These are phyloP conservation scores for Mus spretus DNA, from an alignment of 2,797 vertebrate species.

Conservation along the genomic window DNA sequence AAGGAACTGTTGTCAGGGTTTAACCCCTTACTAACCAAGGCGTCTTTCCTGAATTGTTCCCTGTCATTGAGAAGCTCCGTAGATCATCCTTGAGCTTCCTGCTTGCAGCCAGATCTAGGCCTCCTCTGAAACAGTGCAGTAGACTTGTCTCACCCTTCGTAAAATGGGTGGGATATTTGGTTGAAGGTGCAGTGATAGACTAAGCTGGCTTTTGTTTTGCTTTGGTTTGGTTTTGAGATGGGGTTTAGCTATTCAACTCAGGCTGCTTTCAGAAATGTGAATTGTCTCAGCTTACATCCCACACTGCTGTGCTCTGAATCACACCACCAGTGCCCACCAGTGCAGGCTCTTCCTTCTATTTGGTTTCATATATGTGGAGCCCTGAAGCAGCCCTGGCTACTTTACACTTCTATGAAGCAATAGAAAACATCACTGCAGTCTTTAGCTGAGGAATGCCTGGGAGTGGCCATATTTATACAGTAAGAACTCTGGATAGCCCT, in stretches of 20 bases:
- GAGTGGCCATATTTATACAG: background rate
- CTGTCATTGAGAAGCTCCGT: background rate
- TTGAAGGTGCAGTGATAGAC: background rate
- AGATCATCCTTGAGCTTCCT: background rate
- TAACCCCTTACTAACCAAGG: background rate
- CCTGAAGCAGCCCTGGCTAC: background rate
- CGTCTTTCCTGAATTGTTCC: background rate
- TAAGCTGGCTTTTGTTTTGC: background rate
- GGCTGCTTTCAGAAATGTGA: background rate
- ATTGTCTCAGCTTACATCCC: too few species aligned
- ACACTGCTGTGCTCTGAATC: background rate
- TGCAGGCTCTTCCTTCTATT: background rate
- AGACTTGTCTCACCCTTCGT: background rate
- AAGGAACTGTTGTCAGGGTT: slow-evolving; percentile 29
- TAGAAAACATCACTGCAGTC: background rate
- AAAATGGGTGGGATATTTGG: background rate
- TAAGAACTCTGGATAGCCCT: background rate
- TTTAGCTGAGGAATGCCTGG: slow-evolving; percentile 25
- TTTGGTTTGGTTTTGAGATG: background rate
- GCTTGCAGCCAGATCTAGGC: background rate
- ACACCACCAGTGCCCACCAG: background rate
- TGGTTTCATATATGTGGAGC: background rate
- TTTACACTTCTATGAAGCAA: slow-evolving; percentile 45
- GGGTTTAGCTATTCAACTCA: background rate
- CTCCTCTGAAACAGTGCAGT: background rate